These are phyloP conservation scores for Columba livia DNA, from an alignment of 2,113 vertebrate species.

Conservation along the genomic window DNA sequence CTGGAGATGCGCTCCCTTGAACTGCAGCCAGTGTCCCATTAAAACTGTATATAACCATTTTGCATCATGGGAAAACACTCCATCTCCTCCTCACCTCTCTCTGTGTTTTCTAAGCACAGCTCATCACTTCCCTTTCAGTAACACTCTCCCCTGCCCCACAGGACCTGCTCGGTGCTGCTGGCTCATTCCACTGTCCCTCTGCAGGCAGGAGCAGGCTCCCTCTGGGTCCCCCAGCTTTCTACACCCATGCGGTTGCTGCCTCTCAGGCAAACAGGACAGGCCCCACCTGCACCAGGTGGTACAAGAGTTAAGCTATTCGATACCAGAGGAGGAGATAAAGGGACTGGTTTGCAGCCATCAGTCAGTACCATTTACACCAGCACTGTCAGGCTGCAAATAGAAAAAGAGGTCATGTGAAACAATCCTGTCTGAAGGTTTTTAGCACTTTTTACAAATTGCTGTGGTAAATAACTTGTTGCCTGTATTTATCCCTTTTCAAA, in stretches of 20 bases:
- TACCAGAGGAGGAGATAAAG: conserved; percentile 30
- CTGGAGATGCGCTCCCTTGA: neutral
- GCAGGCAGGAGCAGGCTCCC: fast-evolving
- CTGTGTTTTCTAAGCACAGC: neutral
- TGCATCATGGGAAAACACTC: neutral
- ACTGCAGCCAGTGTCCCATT: neutral
- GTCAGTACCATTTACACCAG: conserved; percentile 65
- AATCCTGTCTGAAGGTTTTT: conserved; percentile 76
- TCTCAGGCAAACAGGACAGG: neutral
- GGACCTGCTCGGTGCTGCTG: fast-evolving
- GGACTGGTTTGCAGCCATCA: conserved; percentile 39
- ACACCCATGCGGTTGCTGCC: neutral
- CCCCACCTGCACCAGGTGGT: neutral
- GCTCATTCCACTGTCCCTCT: neutral
- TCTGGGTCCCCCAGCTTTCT: fast-evolving
- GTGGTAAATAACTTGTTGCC: conserved; percentile 78
- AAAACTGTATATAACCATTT: fast-evolving
- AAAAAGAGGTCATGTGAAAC: conserved; percentile 71
- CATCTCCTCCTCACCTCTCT: neutral
- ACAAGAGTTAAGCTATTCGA: neutral
- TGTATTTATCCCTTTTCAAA: conserved; percentile 81
- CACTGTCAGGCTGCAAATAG: conserved; percentile 66
- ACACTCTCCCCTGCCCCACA: fast-evolving
- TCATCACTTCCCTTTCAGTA: neutral
- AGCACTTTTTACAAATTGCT: conserved; percentile 77